These are phyloP conservation scores for Lontra canadensis DNA, from an alignment of 2,113 vertebrate genomes.

Conservation along the genomic window DNA sequence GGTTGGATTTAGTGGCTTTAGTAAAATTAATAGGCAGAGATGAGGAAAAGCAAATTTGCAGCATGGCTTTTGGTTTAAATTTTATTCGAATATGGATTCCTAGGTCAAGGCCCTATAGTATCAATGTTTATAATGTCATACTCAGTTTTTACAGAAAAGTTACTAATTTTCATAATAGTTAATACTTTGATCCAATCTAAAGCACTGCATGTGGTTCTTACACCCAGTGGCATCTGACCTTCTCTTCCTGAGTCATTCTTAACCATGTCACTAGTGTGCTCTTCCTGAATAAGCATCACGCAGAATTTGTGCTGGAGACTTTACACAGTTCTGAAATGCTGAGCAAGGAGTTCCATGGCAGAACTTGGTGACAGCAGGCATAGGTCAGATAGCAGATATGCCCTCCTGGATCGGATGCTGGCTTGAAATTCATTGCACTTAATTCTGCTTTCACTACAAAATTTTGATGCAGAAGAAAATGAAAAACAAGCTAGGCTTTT, in stretches of 20 bases:
- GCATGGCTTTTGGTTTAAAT: neutral
- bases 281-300: neutral
- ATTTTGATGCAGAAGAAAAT: neutral
- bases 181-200: neutral
- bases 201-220: neutral
- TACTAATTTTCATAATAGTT: neutral
- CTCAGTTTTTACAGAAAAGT: neutral
- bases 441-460: neutral
- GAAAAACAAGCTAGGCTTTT: neutral
- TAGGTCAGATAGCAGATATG: neutral
- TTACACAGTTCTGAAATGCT: neutral
- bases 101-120: neutral
- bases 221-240: neutral
- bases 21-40: neutral
- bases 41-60: neutral
- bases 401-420: neutral
- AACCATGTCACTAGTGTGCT: neutral
- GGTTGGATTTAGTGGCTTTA: neutral
- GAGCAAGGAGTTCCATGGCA: neutral
- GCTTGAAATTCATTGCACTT: neutral
- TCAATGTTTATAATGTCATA: neutral
- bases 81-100: neutral
- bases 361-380: neutral
- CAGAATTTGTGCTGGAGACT: neutral
- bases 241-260: neutral